These are phyloP conservation scores for Tenthredo notha DNA, from an alignment of 2,888 invertebrate species.

Conservation along the genomic window DNA sequence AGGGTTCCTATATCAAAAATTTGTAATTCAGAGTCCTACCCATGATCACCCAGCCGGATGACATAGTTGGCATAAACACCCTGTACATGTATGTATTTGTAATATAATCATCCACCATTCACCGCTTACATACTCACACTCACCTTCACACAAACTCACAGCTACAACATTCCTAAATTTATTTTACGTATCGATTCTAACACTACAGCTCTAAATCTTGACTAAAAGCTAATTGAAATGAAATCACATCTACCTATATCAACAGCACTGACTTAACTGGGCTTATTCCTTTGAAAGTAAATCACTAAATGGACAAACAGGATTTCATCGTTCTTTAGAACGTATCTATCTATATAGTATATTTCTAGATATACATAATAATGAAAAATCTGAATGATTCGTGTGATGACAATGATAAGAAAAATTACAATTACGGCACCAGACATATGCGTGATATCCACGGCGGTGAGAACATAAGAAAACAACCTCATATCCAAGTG, in stretches of 20 bases:
- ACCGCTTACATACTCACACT: slow-evolving; percentile 26
- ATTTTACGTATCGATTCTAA: slow-evolving; percentile 31
- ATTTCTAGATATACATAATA: neutral
- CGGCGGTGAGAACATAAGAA: neutral
- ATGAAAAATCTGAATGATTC: neutral
- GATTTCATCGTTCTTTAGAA: neutral
- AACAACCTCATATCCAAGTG: neutral
- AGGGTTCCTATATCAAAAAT: no score
- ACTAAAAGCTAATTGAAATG: slow-evolving; percentile 35
- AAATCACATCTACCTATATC: slow-evolving; percentile 24
- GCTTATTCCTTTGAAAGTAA: neutral
- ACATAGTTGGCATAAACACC: neutral
- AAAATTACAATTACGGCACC: neutral
- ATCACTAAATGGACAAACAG: neutral
- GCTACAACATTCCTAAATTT: slow-evolving; percentile 10
- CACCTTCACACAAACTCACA: slow-evolving; percentile 3
- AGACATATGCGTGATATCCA: neutral
- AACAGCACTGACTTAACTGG: neutral
- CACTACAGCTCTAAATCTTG: slow-evolving; percentile 26
- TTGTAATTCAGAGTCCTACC: no score
- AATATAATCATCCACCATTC: neutral
- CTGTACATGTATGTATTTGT: neutral
- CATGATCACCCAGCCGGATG: no score
- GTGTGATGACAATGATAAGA: neutral
- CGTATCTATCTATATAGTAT: neutral